These are phyloP conservation scores for Strongylocentrotus purpuratus DNA, from an alignment of 35 echinoderm and acorn worm species.

Conservation along the genomic window DNA sequence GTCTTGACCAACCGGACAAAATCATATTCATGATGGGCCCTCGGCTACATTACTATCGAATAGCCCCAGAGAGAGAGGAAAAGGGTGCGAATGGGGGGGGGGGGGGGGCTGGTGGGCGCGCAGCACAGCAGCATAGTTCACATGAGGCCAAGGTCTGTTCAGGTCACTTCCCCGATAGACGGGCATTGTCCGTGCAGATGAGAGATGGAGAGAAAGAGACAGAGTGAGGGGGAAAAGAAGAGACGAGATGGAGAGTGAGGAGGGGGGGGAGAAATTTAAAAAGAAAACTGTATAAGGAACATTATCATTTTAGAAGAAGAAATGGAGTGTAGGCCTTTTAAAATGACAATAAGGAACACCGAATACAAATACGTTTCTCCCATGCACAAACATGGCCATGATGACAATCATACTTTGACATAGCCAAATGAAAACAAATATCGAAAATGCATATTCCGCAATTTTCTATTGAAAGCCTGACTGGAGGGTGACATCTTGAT, in stretches of 20 bases:
- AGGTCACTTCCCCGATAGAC: neutral
- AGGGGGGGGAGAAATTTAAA: neutral
- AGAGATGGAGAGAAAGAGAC: neutral
- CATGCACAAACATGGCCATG: too few relatives aligned
- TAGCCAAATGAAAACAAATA: too few relatives aligned
- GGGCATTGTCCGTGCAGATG: neutral
- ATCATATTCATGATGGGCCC: neutral
- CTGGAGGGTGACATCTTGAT: too few relatives aligned
- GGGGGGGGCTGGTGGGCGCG: neutral
- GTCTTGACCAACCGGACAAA: neutral
- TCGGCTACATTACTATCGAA: neutral
- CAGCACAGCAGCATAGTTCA: neutral
- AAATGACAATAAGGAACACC: too few relatives aligned
- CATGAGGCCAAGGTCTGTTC: slow-evolving; percentile 20
- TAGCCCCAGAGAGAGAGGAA: neutral
- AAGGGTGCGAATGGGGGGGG: neutral
- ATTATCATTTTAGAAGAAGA: neutral
- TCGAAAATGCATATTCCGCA: too few relatives aligned
- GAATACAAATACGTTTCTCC: too few relatives aligned
- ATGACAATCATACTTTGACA: too few relatives aligned
- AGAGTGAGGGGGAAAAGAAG: neutral
- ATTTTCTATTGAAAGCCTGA: too few relatives aligned
- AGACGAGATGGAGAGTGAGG: neutral
- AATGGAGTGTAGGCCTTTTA: too few relatives aligned
- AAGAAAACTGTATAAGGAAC: neutral